Evolutionary conservation across 1,140 invertebrate genomes (phyloP).

Genomic region (Aphis gossypii): DNA sequence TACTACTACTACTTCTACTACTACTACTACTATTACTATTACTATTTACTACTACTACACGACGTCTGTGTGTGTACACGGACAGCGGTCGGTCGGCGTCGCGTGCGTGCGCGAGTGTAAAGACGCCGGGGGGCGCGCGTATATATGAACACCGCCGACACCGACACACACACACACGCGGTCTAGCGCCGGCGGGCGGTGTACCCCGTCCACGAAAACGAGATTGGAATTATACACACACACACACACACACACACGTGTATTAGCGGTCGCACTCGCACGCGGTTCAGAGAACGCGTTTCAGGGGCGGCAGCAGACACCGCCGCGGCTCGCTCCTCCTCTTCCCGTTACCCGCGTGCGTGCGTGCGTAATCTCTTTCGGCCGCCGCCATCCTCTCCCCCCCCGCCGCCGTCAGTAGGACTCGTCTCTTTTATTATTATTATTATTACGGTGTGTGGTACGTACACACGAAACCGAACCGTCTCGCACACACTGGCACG

Average conservation of each 20-base stretch:
- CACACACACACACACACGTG: not conserved
- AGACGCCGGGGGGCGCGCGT: not conserved
- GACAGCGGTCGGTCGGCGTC: not conserved
- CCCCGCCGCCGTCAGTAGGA: no score
- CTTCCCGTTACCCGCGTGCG: slow-evolving; percentile 44
- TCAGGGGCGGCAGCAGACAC: slow-evolving; percentile 49
- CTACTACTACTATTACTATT: not conserved
- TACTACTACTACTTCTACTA: not conserved
- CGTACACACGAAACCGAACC: not conserved
- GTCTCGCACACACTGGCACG: not conserved
- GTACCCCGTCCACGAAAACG: slow-evolving; percentile 47
- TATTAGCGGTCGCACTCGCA: not conserved
- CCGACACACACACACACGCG: no score
- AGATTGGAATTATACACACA: slow-evolving; percentile 25
- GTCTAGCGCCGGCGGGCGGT: not conserved
- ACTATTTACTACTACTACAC: slow-evolving; percentile 20
- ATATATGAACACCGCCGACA: no score
- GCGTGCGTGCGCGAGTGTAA: not conserved
- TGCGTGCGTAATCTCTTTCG: slow-evolving; percentile 44
- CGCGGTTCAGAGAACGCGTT: slow-evolving; percentile 25
- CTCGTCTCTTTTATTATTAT: slow-evolving; percentile 27
- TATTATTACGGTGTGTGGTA: not conserved
- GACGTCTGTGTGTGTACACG: not conserved
- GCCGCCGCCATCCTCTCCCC: not conserved
- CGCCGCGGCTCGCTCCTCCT: not conserved